Conservation (phyloP, 2,113 vertebrate species). For the Cromileptes altivelis region DNA sequence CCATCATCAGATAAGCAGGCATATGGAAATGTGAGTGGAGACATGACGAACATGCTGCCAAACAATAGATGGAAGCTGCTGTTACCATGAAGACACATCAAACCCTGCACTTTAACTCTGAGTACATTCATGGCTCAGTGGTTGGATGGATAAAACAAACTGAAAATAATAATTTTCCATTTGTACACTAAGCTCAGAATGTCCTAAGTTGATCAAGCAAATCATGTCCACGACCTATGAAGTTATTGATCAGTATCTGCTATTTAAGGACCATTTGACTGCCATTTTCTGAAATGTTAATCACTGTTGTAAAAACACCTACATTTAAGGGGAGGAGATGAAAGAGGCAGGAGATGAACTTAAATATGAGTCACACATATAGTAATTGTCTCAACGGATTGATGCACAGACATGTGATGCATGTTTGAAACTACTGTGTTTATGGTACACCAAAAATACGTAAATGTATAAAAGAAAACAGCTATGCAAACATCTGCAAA, state of each 20-base stretch:
- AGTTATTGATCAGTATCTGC: background rate
- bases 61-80: background rate
- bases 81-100: background rate
- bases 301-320: background rate
- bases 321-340: too few species aligned
- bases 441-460: background rate
- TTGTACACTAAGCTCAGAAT: too few species aligned
- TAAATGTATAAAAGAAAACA: background rate
- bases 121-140: background rate
- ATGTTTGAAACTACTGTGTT: background rate
- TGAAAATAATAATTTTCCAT: background rate
- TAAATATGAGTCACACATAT: background rate
- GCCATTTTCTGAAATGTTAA: background rate
- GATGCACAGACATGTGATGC: background rate
- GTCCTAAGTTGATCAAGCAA: background rate
- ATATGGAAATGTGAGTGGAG: slow-evolving; percentile 56
- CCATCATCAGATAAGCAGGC: slow-evolving; percentile 52
- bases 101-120: background rate
- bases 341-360: background rate
- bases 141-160: background rate
- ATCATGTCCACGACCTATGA: background rate
- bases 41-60: slow-evolving; percentile 31
- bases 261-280: background rate
- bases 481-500: background rate
- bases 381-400: background rate